phyloP scores from a whole-genome alignment of 30 jellyfish, hydroid and myxozoan genomes.

The Hydra vulgaris region DNA sequence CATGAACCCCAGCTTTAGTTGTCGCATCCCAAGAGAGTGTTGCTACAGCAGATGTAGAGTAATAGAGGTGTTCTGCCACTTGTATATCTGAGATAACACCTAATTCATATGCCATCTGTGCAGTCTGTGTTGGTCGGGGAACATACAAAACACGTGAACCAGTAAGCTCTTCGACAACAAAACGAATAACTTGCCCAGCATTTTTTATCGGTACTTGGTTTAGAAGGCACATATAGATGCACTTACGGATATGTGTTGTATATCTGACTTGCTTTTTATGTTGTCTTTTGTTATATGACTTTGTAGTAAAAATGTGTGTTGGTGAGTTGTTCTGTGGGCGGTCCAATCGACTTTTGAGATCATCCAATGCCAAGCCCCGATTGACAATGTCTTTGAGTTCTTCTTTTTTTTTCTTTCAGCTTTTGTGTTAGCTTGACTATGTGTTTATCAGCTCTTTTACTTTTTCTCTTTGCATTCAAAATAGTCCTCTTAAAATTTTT shows the following conservation, averaged over 20 bases:
- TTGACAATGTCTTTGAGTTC: background rate
- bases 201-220: constrained; percentile 4
- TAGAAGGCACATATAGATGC: constrained; percentile 27
- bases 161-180: constrained; percentile 1
- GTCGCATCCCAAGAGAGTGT: constrained; percentile 9
- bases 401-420: background rate
- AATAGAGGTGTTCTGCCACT: constrained; percentile 1
- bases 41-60: background rate
- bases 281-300: background rate
- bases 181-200: background rate
- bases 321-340: constrained; percentile 33
- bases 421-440: background rate
- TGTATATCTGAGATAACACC: constrained; percentile 5
- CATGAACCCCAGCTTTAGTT: constrained; percentile 13
- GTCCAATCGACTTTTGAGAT: background rate
- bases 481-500: background rate
- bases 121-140: background rate
- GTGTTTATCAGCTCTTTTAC: background rate
- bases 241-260: constrained; percentile 12
- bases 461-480: background rate
- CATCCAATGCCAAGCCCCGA: constrained; percentile 11
- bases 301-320: background rate
- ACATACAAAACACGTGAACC: background rate
- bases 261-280: background rate
- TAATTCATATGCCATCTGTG: background rate